Base-by-base conservation (phyloP, 2,113 vertebrate genomes). In the Alectura lathami region DNA sequence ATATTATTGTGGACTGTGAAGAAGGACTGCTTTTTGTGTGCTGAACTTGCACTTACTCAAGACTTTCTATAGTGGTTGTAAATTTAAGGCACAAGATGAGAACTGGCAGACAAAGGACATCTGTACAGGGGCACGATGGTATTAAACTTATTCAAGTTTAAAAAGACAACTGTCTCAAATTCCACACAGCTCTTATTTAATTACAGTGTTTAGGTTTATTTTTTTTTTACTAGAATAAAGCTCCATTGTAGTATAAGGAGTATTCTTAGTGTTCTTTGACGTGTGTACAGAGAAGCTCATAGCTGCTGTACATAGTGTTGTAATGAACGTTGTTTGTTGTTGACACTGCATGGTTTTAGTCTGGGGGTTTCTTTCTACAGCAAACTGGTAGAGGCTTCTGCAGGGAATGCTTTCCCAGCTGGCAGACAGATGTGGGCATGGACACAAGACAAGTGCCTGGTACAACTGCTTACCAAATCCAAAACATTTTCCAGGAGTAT, bases 61-160 rank as follows among this genome's bases (percentile, higher is more conserved):
- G 48, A 67, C 27, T 83, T 12, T 34, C 63, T 72, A 68, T 18
- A 59, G 13, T 40, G 43, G 40, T 40, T 48, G 45, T 43, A 64
- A 83, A 84, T 79, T 67, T 85, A 73, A 89, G 45, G 47, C 45
- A 47, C 2, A 8, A 57, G 57, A 17, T 73, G 50, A 18, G 51
- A 73, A 68, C 17, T 68, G 36, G 29, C 50, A 83, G 74, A 45
- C n/a, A 74, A 83, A 75, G 48, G 40, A 85, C 22, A 13, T 42
- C 34, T 76, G 9, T 43, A 12, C 2, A 2, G 11, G 6, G 6
- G 13, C 7, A 2, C 2, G 4, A 13, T 48, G 26, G 22, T 80
- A 2, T 5, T 24, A 60, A 51, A n/a, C 23, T 82, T 21, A 57
- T 60, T 10, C 14, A 6, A 30, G 16, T 85, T 72, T 45, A 26